These are phyloP conservation scores for Zaprionus kolodkinae DNA, from an alignment of 1,140 invertebrate genomes.

Conservation along the genomic window DNA sequence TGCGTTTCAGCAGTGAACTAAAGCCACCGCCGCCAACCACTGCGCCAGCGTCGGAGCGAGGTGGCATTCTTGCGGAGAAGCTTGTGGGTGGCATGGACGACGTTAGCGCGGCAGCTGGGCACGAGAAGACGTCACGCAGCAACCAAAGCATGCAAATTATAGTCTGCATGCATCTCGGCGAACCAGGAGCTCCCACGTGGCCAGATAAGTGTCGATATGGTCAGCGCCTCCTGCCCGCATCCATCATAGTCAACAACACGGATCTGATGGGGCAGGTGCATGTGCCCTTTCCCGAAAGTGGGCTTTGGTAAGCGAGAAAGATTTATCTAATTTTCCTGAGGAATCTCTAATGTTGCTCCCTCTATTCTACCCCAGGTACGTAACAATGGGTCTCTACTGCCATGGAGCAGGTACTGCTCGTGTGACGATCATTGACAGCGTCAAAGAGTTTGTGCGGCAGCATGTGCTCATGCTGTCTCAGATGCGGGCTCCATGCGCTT, in stretches of 20 bases:
- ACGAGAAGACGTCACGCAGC: constrained; percentile 30
- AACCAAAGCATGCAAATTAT: constrained; percentile 85
- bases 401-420: constrained; percentile 83
- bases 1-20: constrained; percentile 78
- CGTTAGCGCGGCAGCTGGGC: background rate
- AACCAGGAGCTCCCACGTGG: constrained; percentile 85
- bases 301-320: constrained; percentile 87
- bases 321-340: background rate
- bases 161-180: constrained; percentile 86
- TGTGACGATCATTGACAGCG: constrained; percentile 71
- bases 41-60: constrained; percentile 46
- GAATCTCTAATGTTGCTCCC: background rate
- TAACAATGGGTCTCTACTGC: constrained; percentile 88
- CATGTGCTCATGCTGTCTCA: constrained; percentile 50
- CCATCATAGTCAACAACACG: constrained; percentile 86
- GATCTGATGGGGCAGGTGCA: constrained; percentile 87
- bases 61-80: constrained; percentile 71
- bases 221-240: constrained; percentile 84
- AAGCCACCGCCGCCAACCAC: constrained; percentile 75
- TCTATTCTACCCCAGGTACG: constrained; percentile 70
- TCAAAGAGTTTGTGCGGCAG: constrained; percentile 76
- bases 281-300: constrained; percentile 92
- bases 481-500: constrained; percentile 78
- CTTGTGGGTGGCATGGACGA: constrained; percentile 57
- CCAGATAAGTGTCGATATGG: constrained; percentile 86